Evolutionary conservation across 2,113 vertebrate species (phyloP).

Genomic region (Seriola rivoliana): DNA sequence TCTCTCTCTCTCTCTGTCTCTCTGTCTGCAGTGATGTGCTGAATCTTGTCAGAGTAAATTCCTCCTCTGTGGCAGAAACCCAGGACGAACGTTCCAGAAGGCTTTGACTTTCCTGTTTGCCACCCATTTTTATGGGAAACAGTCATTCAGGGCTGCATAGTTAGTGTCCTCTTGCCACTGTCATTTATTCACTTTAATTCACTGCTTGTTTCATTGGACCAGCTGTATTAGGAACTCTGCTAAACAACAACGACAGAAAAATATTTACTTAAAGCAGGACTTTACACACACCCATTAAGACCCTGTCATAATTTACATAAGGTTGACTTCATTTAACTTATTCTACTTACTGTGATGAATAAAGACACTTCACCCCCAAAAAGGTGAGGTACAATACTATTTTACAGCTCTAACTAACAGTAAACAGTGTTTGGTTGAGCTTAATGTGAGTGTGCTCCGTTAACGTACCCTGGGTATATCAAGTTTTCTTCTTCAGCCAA

Average conservation of each 20-base stretch:
- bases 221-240: neutral
- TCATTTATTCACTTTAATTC: neutral
- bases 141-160: too few relatives aligned
- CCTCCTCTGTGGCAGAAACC: slow-evolving; percentile 22
- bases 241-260: neutral
- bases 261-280: neutral
- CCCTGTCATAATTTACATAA: neutral
- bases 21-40: slow-evolving; percentile 49
- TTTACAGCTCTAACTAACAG: neutral
- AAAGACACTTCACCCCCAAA: too few relatives aligned
- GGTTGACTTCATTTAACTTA: too few relatives aligned
- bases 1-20: neutral
- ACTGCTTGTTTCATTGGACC: too few relatives aligned
- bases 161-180: neutral
- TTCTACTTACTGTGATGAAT: too few relatives aligned
- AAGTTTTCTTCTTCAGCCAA: neutral
- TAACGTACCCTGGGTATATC: neutral
- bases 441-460: neutral
- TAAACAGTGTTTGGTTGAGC: neutral
- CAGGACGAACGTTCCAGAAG: slow-evolving; percentile 13
- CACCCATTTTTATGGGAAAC: neutral
- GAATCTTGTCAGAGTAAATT: slow-evolving; percentile 71
- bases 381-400: too few relatives aligned
- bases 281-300: neutral
- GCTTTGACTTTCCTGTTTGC: neutral